phyloP scores from a whole-genome alignment of 2,113 vertebrate species.

The Isichthys henryi region DNA sequence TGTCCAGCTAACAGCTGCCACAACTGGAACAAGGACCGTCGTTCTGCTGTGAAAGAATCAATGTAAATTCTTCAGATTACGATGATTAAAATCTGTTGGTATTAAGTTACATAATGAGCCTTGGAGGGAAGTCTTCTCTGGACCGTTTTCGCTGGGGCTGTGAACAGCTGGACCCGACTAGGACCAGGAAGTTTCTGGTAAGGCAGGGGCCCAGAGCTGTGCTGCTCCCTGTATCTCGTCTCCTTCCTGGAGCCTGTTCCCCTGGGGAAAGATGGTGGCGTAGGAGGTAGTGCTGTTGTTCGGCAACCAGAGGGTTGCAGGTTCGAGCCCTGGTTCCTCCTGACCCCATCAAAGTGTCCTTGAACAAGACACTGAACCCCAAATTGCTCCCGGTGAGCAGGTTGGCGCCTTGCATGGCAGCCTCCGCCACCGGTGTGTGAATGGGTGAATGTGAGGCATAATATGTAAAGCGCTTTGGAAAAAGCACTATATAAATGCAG shows the following conservation, averaged over 20 bases:
- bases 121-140: background rate
- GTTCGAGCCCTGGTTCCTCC: too few species aligned
- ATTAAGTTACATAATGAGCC: conserved; percentile 18
- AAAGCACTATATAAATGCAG: too few species aligned
- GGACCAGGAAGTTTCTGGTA: background rate
- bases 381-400: too few species aligned
- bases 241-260: background rate
- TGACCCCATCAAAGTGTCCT: too few species aligned
- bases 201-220: background rate
- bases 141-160: background rate
- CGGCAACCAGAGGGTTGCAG: too few species aligned
- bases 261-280: too few species aligned
- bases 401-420: too few species aligned
- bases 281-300: too few species aligned
- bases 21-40: conserved; percentile 9
- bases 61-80: conserved; percentile 32
- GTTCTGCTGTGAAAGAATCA: background rate
- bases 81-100: conserved; percentile 22
- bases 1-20: conserved; percentile 30
- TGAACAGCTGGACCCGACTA: background rate
- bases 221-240: background rate
- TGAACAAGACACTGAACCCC: too few species aligned
- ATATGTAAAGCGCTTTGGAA: too few species aligned
- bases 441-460: too few species aligned
- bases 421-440: too few species aligned